Percentiles rank a stretch among this genome's conserved stretches.
Conservation (phyloP, 1,140 invertebrate genomes). For the Scaptodrosophila lebanonensis region DNA sequence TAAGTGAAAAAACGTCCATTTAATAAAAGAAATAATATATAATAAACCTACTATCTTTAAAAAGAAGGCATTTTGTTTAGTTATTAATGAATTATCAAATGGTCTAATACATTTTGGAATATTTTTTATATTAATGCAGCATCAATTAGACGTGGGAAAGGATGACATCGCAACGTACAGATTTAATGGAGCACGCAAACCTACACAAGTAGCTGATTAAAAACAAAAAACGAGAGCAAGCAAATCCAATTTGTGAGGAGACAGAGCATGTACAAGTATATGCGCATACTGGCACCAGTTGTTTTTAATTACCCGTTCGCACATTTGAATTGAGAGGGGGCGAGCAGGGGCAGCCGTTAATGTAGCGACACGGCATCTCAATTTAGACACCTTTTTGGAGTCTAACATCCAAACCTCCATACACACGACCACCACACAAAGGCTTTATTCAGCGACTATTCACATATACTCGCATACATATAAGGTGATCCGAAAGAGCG, state of each 20-base stretch:
- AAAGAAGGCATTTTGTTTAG: no score
- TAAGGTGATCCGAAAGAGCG: constrained; percentile 13
- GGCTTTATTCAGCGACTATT: neutral
- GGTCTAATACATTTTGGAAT: no score
- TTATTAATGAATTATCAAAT: no score
- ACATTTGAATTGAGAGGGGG: no score
- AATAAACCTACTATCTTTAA: no score
- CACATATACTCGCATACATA: constrained; percentile 6
- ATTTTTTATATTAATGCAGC: no score
- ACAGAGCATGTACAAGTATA: constrained; percentile 16
- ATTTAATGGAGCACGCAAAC: no score
- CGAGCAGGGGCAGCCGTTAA: constrained; percentile 26
- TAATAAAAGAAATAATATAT: no score
- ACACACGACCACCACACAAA: neutral
- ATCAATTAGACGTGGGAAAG: no score
- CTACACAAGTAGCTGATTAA: no score
- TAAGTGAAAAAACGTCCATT: no score
- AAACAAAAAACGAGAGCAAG: constrained; percentile 31
- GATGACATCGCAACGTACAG: no score
- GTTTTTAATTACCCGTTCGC: constrained; percentile 70
- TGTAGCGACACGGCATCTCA: constrained; percentile 59
- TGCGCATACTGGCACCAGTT: constrained; percentile 46
- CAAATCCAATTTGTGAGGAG: constrained; percentile 61
- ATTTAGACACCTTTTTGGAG: constrained; percentile 62
- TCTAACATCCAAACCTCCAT: neutral